A percentile compares a stretch with the other conserved stretches of the same genome.
phyloP scores from a whole-genome alignment of 1,140 invertebrate genomes.

The Pachypeltis micranthus region DNA sequence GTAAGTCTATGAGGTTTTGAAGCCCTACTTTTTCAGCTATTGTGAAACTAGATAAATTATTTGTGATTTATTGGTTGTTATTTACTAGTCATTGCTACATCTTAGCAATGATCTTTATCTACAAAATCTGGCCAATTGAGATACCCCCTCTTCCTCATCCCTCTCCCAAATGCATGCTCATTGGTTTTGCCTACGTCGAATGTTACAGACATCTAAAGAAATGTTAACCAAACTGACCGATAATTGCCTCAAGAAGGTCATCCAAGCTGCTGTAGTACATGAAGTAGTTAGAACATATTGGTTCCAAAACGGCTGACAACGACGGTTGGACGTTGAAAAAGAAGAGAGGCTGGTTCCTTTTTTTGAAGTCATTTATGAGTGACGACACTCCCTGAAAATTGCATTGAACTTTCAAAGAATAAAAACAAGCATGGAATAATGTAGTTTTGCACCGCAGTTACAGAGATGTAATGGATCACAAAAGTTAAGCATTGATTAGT shows the following conservation, averaged over 20 bases:
- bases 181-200: neutral
- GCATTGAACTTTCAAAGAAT: too few relatives aligned
- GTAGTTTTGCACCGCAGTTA: too few relatives aligned
- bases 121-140: neutral
- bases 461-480: too few relatives aligned
- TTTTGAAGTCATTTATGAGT: slow-evolving; percentile 54
- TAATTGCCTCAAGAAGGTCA: neutral
- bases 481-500: too few relatives aligned
- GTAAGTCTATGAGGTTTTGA: too few relatives aligned
- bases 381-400: slow-evolving; percentile 50
- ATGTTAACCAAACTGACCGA: neutral
- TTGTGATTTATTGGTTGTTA: neutral
- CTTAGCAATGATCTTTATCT: neutral
- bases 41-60: neutral
- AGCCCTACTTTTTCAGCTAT: too few relatives aligned
- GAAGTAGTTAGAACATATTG: neutral
- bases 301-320: slow-evolving; percentile 41
- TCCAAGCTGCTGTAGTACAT: neutral
- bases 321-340: slow-evolving; percentile 45
- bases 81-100: neutral
- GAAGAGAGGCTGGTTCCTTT: slow-evolving; percentile 50
- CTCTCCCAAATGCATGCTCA: neutral
- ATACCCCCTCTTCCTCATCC: too few relatives aligned
- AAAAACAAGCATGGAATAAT: too few relatives aligned
- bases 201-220: neutral